Evolutionary conservation across 2,113 vertebrate species (phyloP).

Genomic region (Corvus hawaiiensis): DNA sequence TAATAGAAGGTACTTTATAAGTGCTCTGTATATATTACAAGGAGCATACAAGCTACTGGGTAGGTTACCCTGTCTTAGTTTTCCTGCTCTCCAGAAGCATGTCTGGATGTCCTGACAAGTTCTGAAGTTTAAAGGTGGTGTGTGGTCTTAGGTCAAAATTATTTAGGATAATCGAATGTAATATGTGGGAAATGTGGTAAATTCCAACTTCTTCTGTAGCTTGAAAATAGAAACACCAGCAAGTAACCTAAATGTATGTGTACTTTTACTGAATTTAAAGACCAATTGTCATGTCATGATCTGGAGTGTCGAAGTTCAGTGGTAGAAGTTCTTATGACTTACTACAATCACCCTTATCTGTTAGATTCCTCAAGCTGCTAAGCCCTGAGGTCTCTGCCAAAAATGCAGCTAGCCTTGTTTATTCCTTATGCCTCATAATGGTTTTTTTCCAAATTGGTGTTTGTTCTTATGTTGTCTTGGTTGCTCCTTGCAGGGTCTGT

Average conservation of each 20-base stretch:
- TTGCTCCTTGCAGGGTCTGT: not conserved
- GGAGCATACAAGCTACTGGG: not conserved
- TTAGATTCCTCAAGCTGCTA: not conserved
- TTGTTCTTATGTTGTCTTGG: not conserved
- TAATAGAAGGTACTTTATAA: not conserved
- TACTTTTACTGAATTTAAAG: not conserved
- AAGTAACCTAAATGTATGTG: not conserved
- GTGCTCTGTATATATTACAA: not conserved
- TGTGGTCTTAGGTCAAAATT: not conserved
- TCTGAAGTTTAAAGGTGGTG: not conserved
- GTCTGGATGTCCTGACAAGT: not conserved
- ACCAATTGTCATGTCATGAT: accelerated
- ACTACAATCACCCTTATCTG: not conserved
- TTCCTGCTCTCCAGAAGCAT: not conserved
- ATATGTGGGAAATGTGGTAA: not conserved
- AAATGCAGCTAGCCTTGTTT: not conserved
- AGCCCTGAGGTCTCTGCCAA: not conserved
- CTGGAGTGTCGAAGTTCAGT: not conserved
- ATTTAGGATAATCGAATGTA: not conserved
- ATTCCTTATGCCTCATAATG: not conserved
- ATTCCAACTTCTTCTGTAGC: not conserved
- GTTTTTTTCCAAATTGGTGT: not conserved
- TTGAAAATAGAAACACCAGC: not conserved
- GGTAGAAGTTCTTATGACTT: not conserved
- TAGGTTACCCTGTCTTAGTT: not conserved